Percentiles rank a stretch among this genome's conserved stretches.
These are phyloP conservation scores for Polypterus bichir DNA, from an alignment of 2,113 vertebrate species.

Conservation along the genomic window DNA sequence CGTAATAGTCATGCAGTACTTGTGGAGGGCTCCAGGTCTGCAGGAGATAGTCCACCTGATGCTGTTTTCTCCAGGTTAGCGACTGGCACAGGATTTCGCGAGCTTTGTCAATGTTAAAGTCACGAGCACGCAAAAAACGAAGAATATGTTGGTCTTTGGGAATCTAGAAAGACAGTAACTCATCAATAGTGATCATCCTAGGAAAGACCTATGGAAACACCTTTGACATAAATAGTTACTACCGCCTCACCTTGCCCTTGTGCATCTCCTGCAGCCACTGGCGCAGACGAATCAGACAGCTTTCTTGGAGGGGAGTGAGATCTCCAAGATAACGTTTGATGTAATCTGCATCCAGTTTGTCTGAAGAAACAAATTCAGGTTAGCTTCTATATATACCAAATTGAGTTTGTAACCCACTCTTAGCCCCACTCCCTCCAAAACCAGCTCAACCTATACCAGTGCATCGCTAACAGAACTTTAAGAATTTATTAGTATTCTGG, in stretches of 20 bases:
- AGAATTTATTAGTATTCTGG: too few relatives aligned
- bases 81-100: constrained; percentile 84
- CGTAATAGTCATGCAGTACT: constrained; percentile 78
- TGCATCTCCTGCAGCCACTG: constrained; percentile 91
- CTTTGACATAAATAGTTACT: too few relatives aligned
- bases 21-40: constrained; percentile 79
- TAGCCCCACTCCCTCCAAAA: too few relatives aligned
- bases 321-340: constrained; percentile 88
- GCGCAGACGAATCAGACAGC: constrained; percentile 84
- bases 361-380: constrained; percentile 37
- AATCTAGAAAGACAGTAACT: constrained; percentile 47
- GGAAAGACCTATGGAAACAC: too few relatives aligned
- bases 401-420: too few relatives aligned
- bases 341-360: constrained; percentile 90
- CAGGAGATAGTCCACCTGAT: constrained; percentile 85
- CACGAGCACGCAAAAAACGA: constrained; percentile 79
- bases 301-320: constrained; percentile 88
- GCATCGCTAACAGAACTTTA: too few relatives aligned
- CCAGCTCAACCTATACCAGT: too few relatives aligned
- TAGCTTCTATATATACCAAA: neutral
- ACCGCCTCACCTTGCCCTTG: constrained; percentile 77
- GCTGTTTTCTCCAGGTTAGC: constrained; percentile 84
- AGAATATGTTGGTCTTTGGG: constrained; percentile 93
- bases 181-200: too few relatives aligned
- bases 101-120: constrained; percentile 87